Conservation (phyloP, 2,888 invertebrate genomes). For the Oegoconia quadripuncta region DNA sequence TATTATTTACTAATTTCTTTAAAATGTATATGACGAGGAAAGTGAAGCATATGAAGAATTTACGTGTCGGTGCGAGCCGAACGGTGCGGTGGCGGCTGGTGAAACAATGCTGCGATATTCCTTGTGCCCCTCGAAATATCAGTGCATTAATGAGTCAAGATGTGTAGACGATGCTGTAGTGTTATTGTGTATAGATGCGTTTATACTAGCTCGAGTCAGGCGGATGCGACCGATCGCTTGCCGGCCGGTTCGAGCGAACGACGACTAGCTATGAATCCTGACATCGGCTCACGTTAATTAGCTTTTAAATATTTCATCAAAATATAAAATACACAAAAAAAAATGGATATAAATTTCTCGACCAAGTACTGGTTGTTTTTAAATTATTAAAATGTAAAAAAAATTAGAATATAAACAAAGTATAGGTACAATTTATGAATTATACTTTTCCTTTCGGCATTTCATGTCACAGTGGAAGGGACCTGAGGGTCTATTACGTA, state of each 20-base stretch:
- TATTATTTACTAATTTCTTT: slow-evolving; percentile 59
- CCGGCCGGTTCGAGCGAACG: slow-evolving; percentile 74
- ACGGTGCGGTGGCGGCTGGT: slow-evolving; percentile 42
- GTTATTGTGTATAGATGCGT: slow-evolving; percentile 71
- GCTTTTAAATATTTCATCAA: slow-evolving; percentile 79
- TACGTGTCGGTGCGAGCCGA: slow-evolving; percentile 31
- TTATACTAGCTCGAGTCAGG: slow-evolving; percentile 70
- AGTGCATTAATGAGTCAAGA: slow-evolving; percentile 74
- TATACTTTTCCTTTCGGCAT: slow-evolving; percentile 78
- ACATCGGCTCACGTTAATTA: slow-evolving; percentile 80
- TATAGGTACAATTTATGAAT: slow-evolving; percentile 79
- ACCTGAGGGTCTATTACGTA: no score
- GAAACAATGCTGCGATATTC: slow-evolving; percentile 75
- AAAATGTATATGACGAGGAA: slow-evolving; percentile 46
- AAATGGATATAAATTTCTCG: slow-evolving; percentile 78
- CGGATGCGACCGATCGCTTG: slow-evolving; percentile 54
- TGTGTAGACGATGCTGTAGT: slow-evolving; percentile 69
- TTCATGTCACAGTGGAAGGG: slow-evolving; percentile 69
- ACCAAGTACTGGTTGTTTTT: slow-evolving; percentile 79
- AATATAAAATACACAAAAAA: slow-evolving; percentile 79
- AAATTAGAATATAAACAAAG: slow-evolving; percentile 78
- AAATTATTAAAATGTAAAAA: slow-evolving; percentile 80
- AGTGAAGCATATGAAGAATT: slow-evolving; percentile 29
- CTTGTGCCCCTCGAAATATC: slow-evolving; percentile 75
- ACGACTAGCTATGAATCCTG: slow-evolving; percentile 79